Evolutionary conservation across 2,113 vertebrate species (phyloP).

Genomic region (Serinus canaria): DNA sequence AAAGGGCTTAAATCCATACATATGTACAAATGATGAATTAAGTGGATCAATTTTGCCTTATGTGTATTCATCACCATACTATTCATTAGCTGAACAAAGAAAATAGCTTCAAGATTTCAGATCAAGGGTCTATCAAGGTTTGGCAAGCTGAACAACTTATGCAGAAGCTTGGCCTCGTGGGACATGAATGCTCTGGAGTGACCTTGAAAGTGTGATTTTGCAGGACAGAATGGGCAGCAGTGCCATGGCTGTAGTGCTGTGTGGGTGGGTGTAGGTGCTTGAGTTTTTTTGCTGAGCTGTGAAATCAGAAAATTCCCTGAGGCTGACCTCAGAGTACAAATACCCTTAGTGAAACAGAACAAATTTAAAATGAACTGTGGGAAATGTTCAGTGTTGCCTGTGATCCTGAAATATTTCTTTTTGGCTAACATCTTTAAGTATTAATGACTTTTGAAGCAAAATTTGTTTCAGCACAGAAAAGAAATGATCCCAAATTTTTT

Average conservation of each 20-base stretch:
- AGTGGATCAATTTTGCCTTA: constrained; percentile 71
- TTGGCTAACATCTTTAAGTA: background rate
- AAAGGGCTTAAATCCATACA: constrained; percentile 66
- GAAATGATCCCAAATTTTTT: background rate
- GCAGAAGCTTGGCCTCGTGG: background rate
- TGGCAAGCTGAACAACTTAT: constrained; percentile 61
- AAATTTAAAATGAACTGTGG: background rate
- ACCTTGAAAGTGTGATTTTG: constrained; percentile 34
- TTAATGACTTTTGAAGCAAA: background rate
- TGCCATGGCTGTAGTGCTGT: background rate
- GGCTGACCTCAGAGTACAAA: background rate
- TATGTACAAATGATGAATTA: constrained; percentile 74
- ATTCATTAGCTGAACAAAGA: constrained; percentile 73
- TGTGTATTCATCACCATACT: constrained; percentile 74
- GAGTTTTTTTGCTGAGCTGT: background rate
- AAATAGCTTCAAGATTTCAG: constrained; percentile 67
- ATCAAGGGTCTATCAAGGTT: constrained; percentile 66
- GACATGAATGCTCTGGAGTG: background rate
- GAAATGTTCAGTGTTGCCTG: background rate
- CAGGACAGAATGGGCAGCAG: background rate
- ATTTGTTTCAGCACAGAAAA: background rate
- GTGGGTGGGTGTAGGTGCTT: background rate
- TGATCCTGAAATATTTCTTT: background rate
- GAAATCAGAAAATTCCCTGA: background rate
- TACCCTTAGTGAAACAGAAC: background rate